Base-by-base conservation (phyloP, 2,888 invertebrate genomes). In the Agriopis marginaria region DNA sequence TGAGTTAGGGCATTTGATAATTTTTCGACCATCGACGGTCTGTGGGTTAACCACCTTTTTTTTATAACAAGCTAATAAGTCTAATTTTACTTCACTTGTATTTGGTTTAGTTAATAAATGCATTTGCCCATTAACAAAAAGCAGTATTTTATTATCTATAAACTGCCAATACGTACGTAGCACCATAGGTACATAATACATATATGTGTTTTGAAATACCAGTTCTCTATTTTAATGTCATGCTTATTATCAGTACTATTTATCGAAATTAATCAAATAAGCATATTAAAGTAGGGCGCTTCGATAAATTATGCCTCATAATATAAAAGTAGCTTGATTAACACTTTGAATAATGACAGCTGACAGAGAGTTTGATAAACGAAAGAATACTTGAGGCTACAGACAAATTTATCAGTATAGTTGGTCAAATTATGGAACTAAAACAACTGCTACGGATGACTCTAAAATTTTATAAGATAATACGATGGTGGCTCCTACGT, bases 261-360 rank as follows among this genome's bases (percentile, higher is more conserved):
- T 63, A 47, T 61, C 39, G n/a, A 49, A n/a, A 45, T 49, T 61
- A 49, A 55, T 59, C 42, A 49, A 39, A 55, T 42, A 58, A 7
- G 45, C n/a, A 58, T 58, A 45, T 12, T 45, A 58, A 45, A 53
- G 17, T 39, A 50, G 42, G 39, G 23, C 60, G n/a, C 4, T 40
- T 53, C 76, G 81, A 86, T 87, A 84, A 83, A 86, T 86, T 82
- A 83, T 78, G 78, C 72, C 64, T 72, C 49, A 42, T 42, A 42
- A 40, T 73, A 80, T 76, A 77, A 78, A 84, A 83, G 83, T 76
- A 77, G 74, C 73, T 85, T 83, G 83, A 87, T 85, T 83, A 84
- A 82, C 78, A 78, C 71, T 82, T 80, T 72, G 76, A 81, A 85
- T 83, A 86, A 84, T 79, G 88, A 89, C 87, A 89, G 86, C 84